Evolutionary conservation across 2,797 vertebrate species (phyloP).

Genomic region (Alectoris magna): DNA sequence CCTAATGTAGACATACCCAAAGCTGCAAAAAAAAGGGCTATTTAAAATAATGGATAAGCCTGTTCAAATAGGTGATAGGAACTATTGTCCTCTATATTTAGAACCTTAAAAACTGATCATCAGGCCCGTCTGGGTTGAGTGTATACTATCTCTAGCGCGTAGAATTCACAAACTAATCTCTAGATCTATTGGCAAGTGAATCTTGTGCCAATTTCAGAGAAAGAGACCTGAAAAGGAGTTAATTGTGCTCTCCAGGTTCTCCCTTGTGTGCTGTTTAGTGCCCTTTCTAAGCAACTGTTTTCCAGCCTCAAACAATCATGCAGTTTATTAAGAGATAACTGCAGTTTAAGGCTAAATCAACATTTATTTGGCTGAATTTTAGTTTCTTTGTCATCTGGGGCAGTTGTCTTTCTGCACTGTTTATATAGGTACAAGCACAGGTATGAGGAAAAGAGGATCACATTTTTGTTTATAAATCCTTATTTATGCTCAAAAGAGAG

Average conservation of each 20-base stretch:
- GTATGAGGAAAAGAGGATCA: background rate
- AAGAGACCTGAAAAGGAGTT: background rate
- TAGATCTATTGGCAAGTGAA: background rate
- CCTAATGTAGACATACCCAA: background rate
- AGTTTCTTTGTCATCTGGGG: background rate
- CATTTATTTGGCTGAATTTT: background rate
- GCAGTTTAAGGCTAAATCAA: background rate
- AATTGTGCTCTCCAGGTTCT: background rate
- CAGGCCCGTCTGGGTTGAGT: background rate
- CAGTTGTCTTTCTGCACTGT: background rate
- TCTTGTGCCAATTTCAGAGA: background rate
- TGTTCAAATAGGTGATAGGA: background rate
- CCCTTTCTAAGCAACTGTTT: slow-evolving; percentile 9
- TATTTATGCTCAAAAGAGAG: background rate
- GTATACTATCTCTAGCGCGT: background rate
- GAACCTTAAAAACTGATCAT: background rate
- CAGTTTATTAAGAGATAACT: background rate
- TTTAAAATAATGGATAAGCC: background rate
- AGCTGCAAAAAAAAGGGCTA: background rate
- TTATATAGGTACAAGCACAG: background rate
- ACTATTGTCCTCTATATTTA: background rate
- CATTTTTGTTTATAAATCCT: background rate
- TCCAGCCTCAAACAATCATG: background rate
- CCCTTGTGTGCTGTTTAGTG: background rate
- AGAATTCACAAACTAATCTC: background rate